These are phyloP conservation scores for Paradoxurus hermaphroditus DNA, from an alignment of 2,113 vertebrate genomes.

Conservation along the genomic window DNA sequence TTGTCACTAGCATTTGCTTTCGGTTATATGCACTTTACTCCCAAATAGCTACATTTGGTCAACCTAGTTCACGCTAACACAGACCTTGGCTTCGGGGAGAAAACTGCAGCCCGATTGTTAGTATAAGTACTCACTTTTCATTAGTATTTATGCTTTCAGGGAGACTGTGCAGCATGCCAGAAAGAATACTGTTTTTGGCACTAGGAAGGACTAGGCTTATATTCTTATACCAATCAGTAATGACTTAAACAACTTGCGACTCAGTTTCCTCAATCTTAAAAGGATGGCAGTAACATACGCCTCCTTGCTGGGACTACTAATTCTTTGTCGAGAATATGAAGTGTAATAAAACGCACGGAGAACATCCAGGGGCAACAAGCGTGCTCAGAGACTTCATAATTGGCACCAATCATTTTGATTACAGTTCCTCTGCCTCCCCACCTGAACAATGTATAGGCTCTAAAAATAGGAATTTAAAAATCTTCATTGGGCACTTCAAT, in stretches of 20 bases:
- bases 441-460: background rate
- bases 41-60: background rate
- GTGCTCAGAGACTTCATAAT: background rate
- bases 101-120: background rate
- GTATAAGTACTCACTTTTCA: background rate
- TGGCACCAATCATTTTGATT: background rate
- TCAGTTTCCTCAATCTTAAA: background rate
- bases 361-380: accelerated
- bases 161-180: background rate
- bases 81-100: background rate
- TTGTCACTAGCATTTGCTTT: background rate
- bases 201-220: background rate
- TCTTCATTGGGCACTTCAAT: background rate
- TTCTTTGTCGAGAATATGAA: background rate
- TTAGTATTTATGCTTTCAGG: background rate
- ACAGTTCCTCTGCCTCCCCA: background rate
- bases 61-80: background rate
- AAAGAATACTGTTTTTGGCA: background rate
- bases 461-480: background rate
- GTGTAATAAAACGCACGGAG: accelerated
- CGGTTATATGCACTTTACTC: background rate
- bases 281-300: background rate
- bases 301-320: background rate
- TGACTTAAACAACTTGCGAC: background rate
- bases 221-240: background rate